phyloP scores from a whole-genome alignment of 1,140 invertebrate genomes.

The Trichonephila clavata region DNA sequence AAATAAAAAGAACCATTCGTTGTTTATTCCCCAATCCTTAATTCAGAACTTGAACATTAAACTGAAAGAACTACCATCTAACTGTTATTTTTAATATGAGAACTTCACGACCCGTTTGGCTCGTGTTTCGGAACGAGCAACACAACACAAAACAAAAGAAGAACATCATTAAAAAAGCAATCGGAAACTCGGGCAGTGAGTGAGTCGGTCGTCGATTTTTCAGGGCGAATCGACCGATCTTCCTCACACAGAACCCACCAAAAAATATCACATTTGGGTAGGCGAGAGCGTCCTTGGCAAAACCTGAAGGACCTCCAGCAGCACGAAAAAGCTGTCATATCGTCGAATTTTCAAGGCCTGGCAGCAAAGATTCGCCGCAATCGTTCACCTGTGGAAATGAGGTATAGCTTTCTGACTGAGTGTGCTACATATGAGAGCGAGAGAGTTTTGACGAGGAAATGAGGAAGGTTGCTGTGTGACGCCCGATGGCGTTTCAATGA shows the following conservation, averaged over 20 bases:
- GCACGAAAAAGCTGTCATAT: background rate
- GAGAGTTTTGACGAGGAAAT: background rate
- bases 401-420: background rate
- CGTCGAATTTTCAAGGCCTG: constrained; percentile 5
- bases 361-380: background rate
- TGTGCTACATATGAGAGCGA: background rate
- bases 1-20: background rate
- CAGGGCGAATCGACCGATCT: constrained; percentile 25
- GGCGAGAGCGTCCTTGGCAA: background rate
- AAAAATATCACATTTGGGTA: background rate
- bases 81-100: background rate
- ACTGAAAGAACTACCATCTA: background rate
- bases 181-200: background rate
- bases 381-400: constrained; percentile 5
- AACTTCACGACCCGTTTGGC: background rate
- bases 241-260: background rate
- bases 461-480: constrained; percentile 7
- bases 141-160: background rate
- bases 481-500: constrained; percentile 29
- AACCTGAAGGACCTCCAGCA: background rate
- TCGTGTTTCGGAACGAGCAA: background rate
- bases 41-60: background rate
- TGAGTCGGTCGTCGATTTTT: background rate
- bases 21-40: background rate
- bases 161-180: background rate